Percentiles rank a stretch among this genome's conserved stretches.
These are phyloP conservation scores for Hylia prasina DNA, from an alignment of 2,113 vertebrate species.

Conservation along the genomic window DNA sequence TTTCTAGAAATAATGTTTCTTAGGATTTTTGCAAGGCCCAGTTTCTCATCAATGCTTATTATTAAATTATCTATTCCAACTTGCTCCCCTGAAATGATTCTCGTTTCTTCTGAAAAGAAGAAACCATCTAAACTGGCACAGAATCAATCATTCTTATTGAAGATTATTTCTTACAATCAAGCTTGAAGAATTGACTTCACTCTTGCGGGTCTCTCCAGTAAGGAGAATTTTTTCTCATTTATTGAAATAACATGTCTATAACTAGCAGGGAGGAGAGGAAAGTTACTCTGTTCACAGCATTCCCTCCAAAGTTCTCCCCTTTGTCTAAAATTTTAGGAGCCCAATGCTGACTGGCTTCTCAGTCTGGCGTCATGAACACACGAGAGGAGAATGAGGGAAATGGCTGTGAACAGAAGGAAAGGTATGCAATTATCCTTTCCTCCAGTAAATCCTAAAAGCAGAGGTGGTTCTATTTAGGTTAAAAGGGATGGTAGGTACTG, in stretches of 20 bases:
- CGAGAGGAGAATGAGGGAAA: background rate
- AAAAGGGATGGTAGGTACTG: background rate
- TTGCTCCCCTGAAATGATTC: background rate
- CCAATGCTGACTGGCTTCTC: background rate
- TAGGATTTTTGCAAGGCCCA: background rate
- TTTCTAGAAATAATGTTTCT: background rate
- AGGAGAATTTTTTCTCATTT: background rate
- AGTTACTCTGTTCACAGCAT: background rate
- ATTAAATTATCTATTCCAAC: background rate
- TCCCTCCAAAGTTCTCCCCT: background rate
- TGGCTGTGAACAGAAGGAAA: background rate
- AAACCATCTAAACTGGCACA: background rate
- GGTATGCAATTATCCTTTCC: background rate
- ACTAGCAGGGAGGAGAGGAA: background rate
- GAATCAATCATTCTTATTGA: background rate
- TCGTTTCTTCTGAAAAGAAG: background rate
- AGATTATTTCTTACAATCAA: background rate
- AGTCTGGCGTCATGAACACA: background rate
- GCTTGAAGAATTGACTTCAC: background rate
- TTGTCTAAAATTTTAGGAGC: background rate
- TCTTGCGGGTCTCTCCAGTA: background rate
- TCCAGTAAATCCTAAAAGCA: background rate
- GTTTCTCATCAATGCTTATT: background rate
- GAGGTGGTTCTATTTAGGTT: background rate
- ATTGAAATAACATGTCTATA: background rate